These are phyloP conservation scores for Uloborus plumipes DNA, from an alignment of 2,888 invertebrate species.

Conservation along the genomic window DNA sequence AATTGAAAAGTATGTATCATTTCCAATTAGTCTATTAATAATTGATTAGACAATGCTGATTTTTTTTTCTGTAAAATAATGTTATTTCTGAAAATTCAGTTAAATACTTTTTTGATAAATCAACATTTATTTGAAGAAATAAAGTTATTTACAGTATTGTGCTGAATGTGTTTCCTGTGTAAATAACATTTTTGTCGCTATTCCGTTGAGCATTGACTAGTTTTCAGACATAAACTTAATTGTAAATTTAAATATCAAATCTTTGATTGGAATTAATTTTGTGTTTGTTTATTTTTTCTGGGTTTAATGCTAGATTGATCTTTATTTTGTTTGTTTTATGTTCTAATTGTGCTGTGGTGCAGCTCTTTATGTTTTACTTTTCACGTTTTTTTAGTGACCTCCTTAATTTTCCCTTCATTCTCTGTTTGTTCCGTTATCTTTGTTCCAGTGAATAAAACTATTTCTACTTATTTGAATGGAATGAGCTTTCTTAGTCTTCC, in stretches of 20 bases:
- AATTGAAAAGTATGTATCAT: conserved; percentile 82
- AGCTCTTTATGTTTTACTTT: too few relatives aligned
- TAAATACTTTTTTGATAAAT: too few relatives aligned
- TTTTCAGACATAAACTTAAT: too few relatives aligned
- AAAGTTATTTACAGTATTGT: background rate
- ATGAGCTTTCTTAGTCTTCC: background rate
- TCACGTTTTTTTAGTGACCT: too few relatives aligned
- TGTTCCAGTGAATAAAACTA: too few relatives aligned
- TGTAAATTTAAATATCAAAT: too few relatives aligned
- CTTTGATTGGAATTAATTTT: background rate
- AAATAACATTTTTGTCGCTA: too few relatives aligned
- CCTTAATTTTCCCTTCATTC: too few relatives aligned
- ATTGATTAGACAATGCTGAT: background rate
- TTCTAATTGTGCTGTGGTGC: background rate
- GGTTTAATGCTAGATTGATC: background rate
- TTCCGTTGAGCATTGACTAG: too few relatives aligned
- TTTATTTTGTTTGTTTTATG: background rate
- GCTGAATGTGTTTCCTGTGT: too few relatives aligned
- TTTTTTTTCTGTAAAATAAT: background rate
- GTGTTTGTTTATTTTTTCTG: background rate
- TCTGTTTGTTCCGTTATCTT: too few relatives aligned
- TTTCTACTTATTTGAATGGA: background rate
- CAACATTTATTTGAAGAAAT: background rate
- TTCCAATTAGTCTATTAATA: background rate
- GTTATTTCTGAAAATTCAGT: background rate